Base-by-base conservation (phyloP, 2,113 vertebrate species). In the Oncorhynchus kisutch region DNA sequence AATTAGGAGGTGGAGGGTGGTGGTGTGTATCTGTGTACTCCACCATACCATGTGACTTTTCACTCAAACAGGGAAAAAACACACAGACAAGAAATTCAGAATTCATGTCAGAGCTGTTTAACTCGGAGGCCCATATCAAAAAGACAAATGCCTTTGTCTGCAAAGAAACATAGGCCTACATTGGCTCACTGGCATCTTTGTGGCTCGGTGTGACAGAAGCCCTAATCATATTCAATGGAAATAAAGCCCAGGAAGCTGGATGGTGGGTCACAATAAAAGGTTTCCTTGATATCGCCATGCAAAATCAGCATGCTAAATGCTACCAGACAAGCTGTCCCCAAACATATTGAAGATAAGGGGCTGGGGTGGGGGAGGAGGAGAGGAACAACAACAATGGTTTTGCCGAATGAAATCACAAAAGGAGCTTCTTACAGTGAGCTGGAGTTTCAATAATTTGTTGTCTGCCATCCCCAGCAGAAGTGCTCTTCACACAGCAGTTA, bases 101-200 rank as follows among this genome's bases (percentile, higher is more conserved):
- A 94, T 95, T 91, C 82, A 94, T 95, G 94, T 94, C 81, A 88
- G 92, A 87, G 78, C 88, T 91, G 82, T 90, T 93, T 93, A 92
- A 89, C 84, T 73, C 20, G 22, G 64, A 51, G 73, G 88, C 83
- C 92, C 90, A 91, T 93, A 94, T 94, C 91, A 92, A 91, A 89
- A 85, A 90, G 89, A 93, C 90, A 91, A 90, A 88, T 78, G 82
- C 85, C 77, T 90, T 94, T 94, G 91, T 95, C 82, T 93, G 18
- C 6, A 81, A 51, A 76, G 82, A 92, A 95, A 90, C 87, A 94
- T 93, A 87, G 71, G 90, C 90, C 89, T 92, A 78, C 93, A 93
- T 95, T 94, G 90, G 87, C 88, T 92, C 84, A 85, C 88, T 87
- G 81, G 84, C 82, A 90, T 89, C 82, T 89, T 83, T 82, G 84